Conservation (phyloP, 2,113 vertebrate genomes). For the Spermophilus dauricus region DNA sequence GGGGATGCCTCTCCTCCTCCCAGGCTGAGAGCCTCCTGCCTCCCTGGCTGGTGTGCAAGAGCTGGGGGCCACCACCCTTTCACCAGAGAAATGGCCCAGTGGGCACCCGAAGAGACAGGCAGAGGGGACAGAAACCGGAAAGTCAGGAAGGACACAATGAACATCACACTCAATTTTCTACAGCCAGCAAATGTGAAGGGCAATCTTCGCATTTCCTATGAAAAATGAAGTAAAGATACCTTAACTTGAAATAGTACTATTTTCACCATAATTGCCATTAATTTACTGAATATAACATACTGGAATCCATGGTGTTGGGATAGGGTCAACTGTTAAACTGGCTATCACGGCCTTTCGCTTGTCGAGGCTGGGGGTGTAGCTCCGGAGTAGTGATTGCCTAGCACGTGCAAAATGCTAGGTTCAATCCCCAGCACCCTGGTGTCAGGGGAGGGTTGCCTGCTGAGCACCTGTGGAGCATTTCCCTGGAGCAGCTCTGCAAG, state of each 20-base stretch:
- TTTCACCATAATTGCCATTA: neutral
- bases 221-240: neutral
- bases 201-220: neutral
- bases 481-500: neutral
- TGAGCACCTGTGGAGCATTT: neutral
- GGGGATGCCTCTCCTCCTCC: fast-evolving
- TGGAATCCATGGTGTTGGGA: neutral
- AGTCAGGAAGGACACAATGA: neutral
- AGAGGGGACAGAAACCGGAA: neutral
- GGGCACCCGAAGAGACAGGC: neutral
- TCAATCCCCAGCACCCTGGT: too few relatives aligned
- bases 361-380: neutral
- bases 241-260: neutral
- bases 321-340: neutral
- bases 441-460: too few relatives aligned
- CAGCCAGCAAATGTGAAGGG: neutral
- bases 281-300: neutral
- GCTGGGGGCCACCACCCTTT: neutral
- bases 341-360: neutral
- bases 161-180: neutral
- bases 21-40: neutral
- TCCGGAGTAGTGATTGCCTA: too few relatives aligned
- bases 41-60: neutral
- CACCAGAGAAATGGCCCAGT: neutral
- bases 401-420: too few relatives aligned